Evolutionary conservation across 2,888 invertebrate species (phyloP), one percentile per base, ranked within the genome.

Genomic region (Mythimna lalbum): DNA sequence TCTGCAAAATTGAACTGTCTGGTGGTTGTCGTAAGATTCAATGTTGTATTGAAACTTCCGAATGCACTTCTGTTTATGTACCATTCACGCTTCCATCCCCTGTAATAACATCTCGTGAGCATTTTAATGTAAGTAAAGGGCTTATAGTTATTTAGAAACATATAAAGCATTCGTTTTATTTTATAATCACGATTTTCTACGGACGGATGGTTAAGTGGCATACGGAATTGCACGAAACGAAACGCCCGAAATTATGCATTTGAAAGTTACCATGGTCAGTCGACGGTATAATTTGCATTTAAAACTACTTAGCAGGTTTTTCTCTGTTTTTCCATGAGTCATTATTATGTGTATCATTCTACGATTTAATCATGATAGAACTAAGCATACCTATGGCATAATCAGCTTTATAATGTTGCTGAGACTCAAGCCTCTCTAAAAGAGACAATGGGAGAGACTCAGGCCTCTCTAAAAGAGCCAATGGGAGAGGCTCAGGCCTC

Each of bases 151-250:
- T 77, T 53, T 59, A 81, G 39, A 64, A 71, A 76, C 47, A 67
- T 43, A 61, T 67, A 62, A 70, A 63, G 53, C 21, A 64, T 53
- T 67, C 52, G 43, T 80, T 73, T 78, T 80, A 80, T 80, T 66
- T 70, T 61, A 49, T 49, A 61, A 70, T 70, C 77, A 70, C 81
- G 77, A 76, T 76, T 81, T 70, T 81, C 56, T 57, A 55, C 33
- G n/a, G 10, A 53, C 1, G 27, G 10, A 43, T 39, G 53, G 23
- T 31, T 55, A 62, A 74, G 47, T 56, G 47, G 50, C 47, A 21
- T 55, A 55, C 33, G 36, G 14, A 53, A 49, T 60, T 23, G 21
- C 63, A 36, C 33, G 33, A 21, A 27, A 62, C 19, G 33, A 17
- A 63, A 53, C 5, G 53, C 4, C 23, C 33, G 10, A 63, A 47